A percentile compares a stretch with the other conserved stretches of the same genome.
Conservation (phyloP, 2,113 vertebrate genomes). For the Scalopus aquaticus region DNA sequence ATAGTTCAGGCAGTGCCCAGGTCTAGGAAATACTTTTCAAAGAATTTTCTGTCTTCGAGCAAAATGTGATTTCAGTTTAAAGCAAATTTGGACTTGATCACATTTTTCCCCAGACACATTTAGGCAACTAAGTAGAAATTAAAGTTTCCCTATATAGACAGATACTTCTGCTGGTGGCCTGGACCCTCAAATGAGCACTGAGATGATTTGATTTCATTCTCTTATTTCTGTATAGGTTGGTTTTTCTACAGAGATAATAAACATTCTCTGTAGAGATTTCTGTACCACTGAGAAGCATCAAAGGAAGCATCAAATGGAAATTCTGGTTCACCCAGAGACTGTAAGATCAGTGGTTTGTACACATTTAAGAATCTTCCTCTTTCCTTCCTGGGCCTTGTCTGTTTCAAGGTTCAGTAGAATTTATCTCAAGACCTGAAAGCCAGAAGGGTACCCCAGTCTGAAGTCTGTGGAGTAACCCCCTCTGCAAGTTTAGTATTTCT, state of each 20-base stretch:
- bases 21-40: not conserved
- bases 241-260: conserved; percentile 23
- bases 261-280: not conserved
- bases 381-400: not conserved
- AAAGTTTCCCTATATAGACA: conserved; percentile 54
- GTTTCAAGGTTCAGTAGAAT: not conserved
- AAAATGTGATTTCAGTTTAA: not conserved
- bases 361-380: not conserved
- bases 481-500: not conserved
- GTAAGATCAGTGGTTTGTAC: not conserved
- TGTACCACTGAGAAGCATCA: not conserved
- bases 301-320: not conserved
- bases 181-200: not conserved
- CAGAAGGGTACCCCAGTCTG: not conserved
- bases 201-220: not conserved
- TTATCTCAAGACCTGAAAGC: not conserved
- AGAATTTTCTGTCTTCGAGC: not conserved
- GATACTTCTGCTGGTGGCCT: not conserved
- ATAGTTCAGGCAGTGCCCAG: not conserved
- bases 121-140: conserved; percentile 60
- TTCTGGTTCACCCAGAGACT: not conserved
- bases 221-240: not conserved
- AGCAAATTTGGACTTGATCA: conserved; percentile 12
- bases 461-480: too few relatives aligned
- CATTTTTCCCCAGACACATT: conserved; percentile 48